Percentiles rank a stretch among this genome's conserved stretches.
Evolutionary conservation across 1,140 invertebrate species (phyloP).

Genomic region (Leptopilina boulardi): DNA sequence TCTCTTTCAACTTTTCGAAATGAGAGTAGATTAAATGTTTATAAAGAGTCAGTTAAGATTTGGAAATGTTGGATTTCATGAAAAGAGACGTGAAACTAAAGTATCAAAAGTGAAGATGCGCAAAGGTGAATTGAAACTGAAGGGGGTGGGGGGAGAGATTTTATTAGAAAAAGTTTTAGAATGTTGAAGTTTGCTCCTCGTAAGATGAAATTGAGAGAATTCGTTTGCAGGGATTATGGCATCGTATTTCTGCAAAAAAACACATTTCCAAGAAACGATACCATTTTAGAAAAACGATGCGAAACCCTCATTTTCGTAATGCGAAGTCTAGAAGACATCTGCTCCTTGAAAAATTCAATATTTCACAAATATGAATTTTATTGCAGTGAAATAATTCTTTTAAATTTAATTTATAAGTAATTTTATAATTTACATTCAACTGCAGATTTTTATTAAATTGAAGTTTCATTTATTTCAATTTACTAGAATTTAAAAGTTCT

Average conservation of each 20-base stretch:
- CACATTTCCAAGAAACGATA: neutral
- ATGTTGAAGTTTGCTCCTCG: neutral
- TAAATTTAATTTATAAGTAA: too few species aligned
- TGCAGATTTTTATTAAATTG: too few species aligned
- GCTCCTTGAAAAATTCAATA: neutral
- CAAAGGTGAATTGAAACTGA: conserved; percentile 6
- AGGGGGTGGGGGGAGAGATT: neutral
- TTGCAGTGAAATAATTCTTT: too few species aligned
- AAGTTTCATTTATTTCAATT: too few species aligned
- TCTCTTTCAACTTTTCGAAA: too few species aligned
- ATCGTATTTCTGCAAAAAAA: neutral
- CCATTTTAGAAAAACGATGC: conserved; percentile 4
- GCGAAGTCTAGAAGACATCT: neutral
- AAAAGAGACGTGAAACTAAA: neutral
- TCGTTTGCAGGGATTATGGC: neutral
- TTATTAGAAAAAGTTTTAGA: neutral
- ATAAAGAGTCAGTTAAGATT: neutral
- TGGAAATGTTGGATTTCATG: neutral
- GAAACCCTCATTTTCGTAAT: neutral
- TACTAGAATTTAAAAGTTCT: too few species aligned
- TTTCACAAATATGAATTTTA: neutral
- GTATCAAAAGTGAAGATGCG: neutral
- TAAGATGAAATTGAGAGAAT: conserved; percentile 1
- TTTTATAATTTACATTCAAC: too few species aligned
- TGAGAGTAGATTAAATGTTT: neutral